Percentiles rank a stretch among this genome's conserved stretches.
Evolutionary conservation across 2,797 vertebrate species (phyloP).

Genomic region (Phoxinus dragarum): DNA sequence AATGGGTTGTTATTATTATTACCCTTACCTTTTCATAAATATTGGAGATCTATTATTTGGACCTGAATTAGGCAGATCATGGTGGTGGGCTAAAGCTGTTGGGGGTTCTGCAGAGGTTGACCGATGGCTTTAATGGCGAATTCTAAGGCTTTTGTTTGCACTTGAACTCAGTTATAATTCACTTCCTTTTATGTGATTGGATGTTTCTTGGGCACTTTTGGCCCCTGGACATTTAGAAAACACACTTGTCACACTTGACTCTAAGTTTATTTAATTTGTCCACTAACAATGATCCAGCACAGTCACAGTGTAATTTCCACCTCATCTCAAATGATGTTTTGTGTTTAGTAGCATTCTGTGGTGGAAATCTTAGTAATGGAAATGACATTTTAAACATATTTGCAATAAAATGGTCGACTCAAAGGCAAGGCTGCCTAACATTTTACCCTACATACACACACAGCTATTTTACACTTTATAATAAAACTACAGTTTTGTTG

Average conservation of each 20-base stretch:
- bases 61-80: not conserved
- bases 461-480: too few relatives aligned
- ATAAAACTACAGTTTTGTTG: too few relatives aligned
- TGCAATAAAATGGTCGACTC: not conserved
- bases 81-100: not conserved
- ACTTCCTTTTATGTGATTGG: not conserved
- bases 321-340: not conserved
- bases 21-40: not conserved
- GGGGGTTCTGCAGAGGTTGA: not conserved
- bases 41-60: constrained; percentile 19
- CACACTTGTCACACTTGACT: not conserved
- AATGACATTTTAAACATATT: not conserved
- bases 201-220: not conserved
- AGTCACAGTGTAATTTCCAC: not conserved
- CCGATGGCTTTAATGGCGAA: not conserved
- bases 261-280: not conserved
- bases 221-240: not conserved
- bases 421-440: not conserved
- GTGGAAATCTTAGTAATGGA: too few relatives aligned
- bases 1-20: not conserved
- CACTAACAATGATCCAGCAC: not conserved
- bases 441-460: not conserved
- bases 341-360: too few relatives aligned
- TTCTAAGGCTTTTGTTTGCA: not conserved
- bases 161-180: not conserved